Evolutionary conservation across 2,113 vertebrate genomes (phyloP).

Genomic region (Pao palembangensis): DNA sequence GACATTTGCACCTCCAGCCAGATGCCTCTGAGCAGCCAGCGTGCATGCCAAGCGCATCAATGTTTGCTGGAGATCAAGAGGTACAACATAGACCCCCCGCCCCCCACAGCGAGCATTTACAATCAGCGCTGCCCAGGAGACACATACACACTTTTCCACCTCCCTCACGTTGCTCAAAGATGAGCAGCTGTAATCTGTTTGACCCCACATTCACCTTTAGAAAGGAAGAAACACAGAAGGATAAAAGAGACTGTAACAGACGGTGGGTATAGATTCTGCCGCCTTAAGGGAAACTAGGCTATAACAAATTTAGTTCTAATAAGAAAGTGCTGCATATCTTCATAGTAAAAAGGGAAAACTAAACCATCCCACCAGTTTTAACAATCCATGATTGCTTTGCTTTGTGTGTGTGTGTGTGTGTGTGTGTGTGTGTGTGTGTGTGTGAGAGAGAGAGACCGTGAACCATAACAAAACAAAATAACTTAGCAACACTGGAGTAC

Average conservation of each 20-base stretch:
- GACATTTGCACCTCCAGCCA: conserved; percentile 54
- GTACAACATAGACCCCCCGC: conserved; percentile 11
- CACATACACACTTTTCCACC: conserved; percentile 26
- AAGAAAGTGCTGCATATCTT: no score
- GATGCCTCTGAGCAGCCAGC: conserved; percentile 39
- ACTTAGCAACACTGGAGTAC: no score
- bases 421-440: no score
- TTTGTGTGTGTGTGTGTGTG: no score
- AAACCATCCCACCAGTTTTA: no score
- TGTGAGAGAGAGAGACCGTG: no score
- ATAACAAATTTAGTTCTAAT: no score
- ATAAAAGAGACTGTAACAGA: neutral
- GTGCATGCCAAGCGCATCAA: conserved; percentile 47
- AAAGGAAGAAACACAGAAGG: conserved; percentile 6
- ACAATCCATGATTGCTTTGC: no score
- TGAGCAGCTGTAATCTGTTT: conserved; percentile 38
- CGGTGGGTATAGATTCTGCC: neutral
- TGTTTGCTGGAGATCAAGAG: conserved; percentile 35
- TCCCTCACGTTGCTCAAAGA: conserved; percentile 32
- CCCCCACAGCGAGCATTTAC: conserved; percentile 31
- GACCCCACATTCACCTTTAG: conserved; percentile 42
- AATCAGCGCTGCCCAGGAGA: conserved; percentile 45
- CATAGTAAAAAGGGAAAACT: no score
- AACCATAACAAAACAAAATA: no score
- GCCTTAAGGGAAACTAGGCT: no score